These are phyloP conservation scores for Okapia johnstoni DNA, from an alignment of 2,113 vertebrate species.

Conservation along the genomic window DNA sequence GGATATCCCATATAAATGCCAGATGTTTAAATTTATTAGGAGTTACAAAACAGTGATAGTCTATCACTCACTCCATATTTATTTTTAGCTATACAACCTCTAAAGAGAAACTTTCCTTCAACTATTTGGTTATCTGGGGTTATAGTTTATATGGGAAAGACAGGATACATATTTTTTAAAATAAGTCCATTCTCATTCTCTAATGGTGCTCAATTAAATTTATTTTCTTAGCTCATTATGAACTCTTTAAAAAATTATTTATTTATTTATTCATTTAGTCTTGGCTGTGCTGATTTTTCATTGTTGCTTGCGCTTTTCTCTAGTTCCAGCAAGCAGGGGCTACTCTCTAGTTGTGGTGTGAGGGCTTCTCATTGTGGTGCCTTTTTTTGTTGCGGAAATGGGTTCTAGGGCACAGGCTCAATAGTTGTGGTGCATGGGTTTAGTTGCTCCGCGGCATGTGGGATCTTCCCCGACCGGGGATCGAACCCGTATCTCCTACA, in stretches of 20 bases:
- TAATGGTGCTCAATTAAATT: neutral
- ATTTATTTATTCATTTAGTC: neutral
- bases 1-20: neutral
- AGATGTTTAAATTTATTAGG: neutral
- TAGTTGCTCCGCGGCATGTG: neutral
- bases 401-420: neutral
- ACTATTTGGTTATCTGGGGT: neutral
- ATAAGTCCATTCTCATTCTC: neutral
- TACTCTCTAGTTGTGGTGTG: neutral
- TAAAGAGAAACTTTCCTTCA: neutral
- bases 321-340: rapidly evolving
- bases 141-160: neutral
- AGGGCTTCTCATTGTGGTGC: neutral
- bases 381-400: neutral
- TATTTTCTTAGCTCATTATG: neutral
- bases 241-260: neutral
- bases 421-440: neutral
- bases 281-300: neutral
- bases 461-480: neutral
- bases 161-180: neutral
- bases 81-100: neutral
- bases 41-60: neutral
- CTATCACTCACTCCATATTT: neutral
- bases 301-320: neutral
- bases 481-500: neutral